Conservation (phyloP, 2,113 vertebrate species). For the Galbula dea region DNA sequence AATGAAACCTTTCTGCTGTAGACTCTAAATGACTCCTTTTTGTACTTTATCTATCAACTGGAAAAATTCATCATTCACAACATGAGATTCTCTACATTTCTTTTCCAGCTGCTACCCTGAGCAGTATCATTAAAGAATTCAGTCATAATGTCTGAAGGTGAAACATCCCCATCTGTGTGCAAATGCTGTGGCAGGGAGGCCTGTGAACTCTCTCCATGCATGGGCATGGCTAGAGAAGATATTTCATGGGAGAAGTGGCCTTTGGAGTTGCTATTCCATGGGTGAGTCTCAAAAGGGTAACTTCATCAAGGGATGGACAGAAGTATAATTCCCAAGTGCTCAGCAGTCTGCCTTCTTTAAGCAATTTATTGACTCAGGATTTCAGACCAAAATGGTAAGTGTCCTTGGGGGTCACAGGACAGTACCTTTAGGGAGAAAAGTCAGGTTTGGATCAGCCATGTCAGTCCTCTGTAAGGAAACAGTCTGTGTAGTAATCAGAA, state of each 20-base stretch:
- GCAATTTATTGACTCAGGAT: not conserved
- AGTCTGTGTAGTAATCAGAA: not conserved
- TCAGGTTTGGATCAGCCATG: not conserved
- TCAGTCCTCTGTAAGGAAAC: not conserved
- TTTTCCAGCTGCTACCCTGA: not conserved
- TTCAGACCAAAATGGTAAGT: not conserved
- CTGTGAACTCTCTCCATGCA: not conserved
- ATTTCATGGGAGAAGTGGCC: not conserved
- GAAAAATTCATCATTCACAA: not conserved
- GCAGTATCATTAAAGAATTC: not conserved
- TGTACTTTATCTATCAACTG: not conserved
- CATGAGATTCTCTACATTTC: not conserved
- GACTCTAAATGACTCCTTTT: not conserved
- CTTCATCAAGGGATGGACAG: not conserved
- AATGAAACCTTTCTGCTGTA: not conserved
- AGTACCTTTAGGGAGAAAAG: not conserved
- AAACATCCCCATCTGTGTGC: too few species aligned
- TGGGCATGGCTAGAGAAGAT: not conserved
- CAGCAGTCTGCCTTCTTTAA: not conserved
- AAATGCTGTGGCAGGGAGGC: not conserved
- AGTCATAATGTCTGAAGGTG: not conserved
- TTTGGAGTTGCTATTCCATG: not conserved
- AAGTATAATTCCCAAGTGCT: not conserved
- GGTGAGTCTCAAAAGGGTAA: not conserved
- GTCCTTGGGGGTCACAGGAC: not conserved